Base-by-base conservation (phyloP, 2,797 vertebrate genomes). In the Pseudochirops cupreus region DNA sequence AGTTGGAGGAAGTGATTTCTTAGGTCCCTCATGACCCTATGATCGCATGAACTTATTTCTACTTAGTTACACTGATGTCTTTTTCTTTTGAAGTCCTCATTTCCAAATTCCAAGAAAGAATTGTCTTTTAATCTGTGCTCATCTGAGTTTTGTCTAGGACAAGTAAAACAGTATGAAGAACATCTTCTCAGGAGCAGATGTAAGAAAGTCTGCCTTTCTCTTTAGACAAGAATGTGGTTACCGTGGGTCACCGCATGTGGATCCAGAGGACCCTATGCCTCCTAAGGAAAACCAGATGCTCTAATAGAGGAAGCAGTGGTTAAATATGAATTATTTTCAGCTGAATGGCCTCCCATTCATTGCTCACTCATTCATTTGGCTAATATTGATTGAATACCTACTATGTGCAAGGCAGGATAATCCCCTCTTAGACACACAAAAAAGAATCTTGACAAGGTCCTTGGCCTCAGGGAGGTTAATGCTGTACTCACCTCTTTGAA, bases 221-320 rank as follows among this genome's bases (percentile, higher is more conserved):
- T 95, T 95, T 96, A 91, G 94, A 94, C 89, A 96, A 96, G 96
- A 97, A 97, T 97, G 97, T 98, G 97, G 96, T 98, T 98, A 95
- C 92, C 2, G 14, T 91, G 67, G 96, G 96, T 97, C 96, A 97
- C 95, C 92, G 89, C 94, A 67, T 92, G 91, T 92, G 97, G 97
- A 96, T 82, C 18, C 94, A 96, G 95, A 96, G 96, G 98, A 98
- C 95, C 95, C 95, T 96, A 96, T 94, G 97, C 97, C 91, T 95
- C 50, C 96, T 97, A 98, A 98, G 5, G 10, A 97, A 94, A 98
- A 97, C 97, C 98, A 98, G 96, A 98, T 98, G 98, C 57, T 94
- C 74, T 18, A 14, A 92, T 91, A 94, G 92, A 97, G 97, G 95
- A 97, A 97, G 95, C 91, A 57, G 56, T 95, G 97, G 96, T 93